These are phyloP conservation scores for Chromobotia macracanthus DNA, from an alignment of 2,797 vertebrate genomes.

Conservation along the genomic window DNA sequence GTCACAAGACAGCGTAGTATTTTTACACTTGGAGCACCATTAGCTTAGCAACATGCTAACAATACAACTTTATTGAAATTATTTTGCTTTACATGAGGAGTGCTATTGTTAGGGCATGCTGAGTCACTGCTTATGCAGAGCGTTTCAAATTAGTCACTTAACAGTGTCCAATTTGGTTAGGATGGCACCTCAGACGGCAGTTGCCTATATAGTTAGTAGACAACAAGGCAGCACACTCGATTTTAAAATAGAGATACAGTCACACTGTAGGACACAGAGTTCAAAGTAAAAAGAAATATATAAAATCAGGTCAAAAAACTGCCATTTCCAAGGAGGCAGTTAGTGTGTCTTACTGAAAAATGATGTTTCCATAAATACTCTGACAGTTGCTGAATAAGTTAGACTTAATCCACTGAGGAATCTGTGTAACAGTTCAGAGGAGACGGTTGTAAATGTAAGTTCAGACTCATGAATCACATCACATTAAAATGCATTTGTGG, in stretches of 20 bases:
- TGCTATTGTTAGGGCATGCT: too few species aligned
- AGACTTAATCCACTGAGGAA: neutral
- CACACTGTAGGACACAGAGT: neutral
- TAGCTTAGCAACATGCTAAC: neutral
- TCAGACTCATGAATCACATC: neutral
- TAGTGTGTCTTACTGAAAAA: constrained; percentile 21
- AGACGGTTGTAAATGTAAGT: neutral
- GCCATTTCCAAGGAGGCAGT: neutral
- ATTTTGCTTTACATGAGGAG: too few species aligned
- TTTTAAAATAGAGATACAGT: constrained; percentile 41
- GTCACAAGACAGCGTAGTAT: too few species aligned
- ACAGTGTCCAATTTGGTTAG: too few species aligned
- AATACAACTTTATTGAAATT: neutral
- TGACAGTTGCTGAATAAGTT: neutral
- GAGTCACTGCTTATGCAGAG: too few species aligned
- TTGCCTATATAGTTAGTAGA: too few species aligned
- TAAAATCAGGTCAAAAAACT: neutral
- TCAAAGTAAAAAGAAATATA: neutral
- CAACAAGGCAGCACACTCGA: too few species aligned
- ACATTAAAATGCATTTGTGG: neutral
- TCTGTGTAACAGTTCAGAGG: neutral
- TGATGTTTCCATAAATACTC: neutral
- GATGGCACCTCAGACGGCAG: too few species aligned
- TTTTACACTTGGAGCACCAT: too few species aligned
- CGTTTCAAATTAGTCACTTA: too few species aligned